Evolutionary conservation across 2,797 vertebrate species (phyloP).

Genomic region (Crypturellus tataupa): DNA sequence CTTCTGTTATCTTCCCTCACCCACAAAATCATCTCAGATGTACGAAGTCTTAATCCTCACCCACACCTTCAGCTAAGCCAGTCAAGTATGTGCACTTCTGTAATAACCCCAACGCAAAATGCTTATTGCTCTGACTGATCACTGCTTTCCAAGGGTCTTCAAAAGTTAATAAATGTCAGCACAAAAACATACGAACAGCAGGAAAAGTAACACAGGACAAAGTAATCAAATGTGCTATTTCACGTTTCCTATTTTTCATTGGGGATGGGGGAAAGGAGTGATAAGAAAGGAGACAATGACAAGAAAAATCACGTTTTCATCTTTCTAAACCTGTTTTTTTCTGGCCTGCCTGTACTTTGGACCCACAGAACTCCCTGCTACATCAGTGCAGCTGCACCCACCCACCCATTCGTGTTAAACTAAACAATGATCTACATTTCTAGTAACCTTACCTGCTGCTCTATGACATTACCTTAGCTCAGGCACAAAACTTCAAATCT

Average conservation of each 20-base stretch:
- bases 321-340: neutral
- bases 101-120: neutral
- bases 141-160: neutral
- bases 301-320: neutral
- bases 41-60: neutral
- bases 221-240: neutral
- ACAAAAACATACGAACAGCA: neutral
- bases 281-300: neutral
- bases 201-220: neutral
- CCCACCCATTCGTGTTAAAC: neutral
- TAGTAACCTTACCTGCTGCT: neutral
- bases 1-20: neutral
- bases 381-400: neutral
- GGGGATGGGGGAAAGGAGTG: accelerated
- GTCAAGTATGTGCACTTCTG: neutral
- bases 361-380: neutral
- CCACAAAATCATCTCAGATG: neutral
- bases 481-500: neutral
- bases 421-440: neutral
- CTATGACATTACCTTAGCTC: neutral
- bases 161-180: neutral
- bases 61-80: neutral
- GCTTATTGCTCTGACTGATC: neutral
- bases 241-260: neutral
- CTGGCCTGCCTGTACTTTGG: neutral